phyloP scores from a whole-genome alignment of 2,888 invertebrate species.

The Protula sp. region DNA sequence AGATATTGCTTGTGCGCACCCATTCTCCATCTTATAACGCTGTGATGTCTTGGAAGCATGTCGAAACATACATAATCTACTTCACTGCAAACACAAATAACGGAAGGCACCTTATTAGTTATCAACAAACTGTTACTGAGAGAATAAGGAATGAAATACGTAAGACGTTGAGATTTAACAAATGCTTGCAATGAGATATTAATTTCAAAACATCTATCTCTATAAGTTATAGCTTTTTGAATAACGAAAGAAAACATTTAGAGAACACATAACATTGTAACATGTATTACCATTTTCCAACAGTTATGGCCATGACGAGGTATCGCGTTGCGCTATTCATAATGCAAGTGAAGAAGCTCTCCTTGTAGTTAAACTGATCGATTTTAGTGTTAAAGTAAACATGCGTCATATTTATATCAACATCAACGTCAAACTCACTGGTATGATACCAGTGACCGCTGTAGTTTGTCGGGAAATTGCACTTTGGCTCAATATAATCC shows the following conservation, averaged over 20 bases:
- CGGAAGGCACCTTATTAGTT: too few species aligned
- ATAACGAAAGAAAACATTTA: neutral
- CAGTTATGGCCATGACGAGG: slow-evolving; percentile 93
- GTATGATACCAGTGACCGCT: slow-evolving; percentile 94
- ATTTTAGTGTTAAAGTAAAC: slow-evolving; percentile 92
- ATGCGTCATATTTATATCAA: slow-evolving; percentile 85
- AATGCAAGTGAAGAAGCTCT: slow-evolving; percentile 89
- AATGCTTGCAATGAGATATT: too few species aligned
- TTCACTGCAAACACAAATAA: slow-evolving; percentile 68
- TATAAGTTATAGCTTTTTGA: neutral
- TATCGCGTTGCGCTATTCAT: slow-evolving; percentile 84
- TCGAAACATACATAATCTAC: slow-evolving; percentile 97
- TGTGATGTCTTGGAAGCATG: slow-evolving; percentile 91
- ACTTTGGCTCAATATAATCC: slow-evolving; percentile 69
- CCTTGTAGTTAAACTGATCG: slow-evolving; percentile 65
- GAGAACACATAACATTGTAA: neutral
- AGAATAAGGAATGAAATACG: too few species aligned
- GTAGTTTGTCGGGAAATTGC: slow-evolving; percentile 87
- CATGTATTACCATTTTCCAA: slow-evolving; percentile 75
- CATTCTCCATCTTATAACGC: slow-evolving; percentile 75
- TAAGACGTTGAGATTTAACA: too few species aligned
- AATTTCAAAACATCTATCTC: neutral
- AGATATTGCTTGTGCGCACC: too few species aligned
- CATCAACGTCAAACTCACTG: slow-evolving; percentile 88
- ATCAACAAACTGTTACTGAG: too few species aligned